phyloP scores from a whole-genome alignment of 2,113 vertebrate species.

The Donacobius atricapilla region DNA sequence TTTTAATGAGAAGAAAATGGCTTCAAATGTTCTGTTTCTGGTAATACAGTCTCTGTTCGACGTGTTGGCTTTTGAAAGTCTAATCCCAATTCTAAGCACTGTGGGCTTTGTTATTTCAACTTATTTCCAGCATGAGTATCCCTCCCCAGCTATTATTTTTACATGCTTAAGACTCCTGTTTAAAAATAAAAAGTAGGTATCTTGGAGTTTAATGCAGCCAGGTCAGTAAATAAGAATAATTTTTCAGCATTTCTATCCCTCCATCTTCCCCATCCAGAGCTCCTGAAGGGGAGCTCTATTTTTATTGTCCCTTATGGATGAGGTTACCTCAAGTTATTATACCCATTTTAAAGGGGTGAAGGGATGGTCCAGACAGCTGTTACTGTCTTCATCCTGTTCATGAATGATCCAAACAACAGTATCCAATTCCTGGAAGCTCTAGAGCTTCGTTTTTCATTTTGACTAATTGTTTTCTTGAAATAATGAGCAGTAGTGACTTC shows the following conservation, averaged over 20 bases:
- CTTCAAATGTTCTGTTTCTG: neutral
- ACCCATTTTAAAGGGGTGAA: neutral
- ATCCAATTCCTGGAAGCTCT: constrained; percentile 31
- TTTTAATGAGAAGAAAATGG: neutral
- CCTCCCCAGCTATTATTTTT: neutral
- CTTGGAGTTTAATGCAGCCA: neutral
- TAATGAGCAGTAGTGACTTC: neutral
- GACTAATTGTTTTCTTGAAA: constrained; percentile 22
- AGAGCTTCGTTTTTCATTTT: neutral
- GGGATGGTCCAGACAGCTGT: neutral
- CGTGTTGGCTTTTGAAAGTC: neutral
- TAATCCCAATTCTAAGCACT: neutral
- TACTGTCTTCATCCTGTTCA: neutral
- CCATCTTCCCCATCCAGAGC: neutral
- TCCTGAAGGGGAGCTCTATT: neutral
- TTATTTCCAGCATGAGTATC: neutral
- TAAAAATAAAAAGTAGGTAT: neutral
- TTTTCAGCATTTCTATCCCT: neutral
- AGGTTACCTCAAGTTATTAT: neutral
- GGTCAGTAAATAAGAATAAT: neutral
- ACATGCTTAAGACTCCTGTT: neutral
- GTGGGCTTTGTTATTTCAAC: neutral
- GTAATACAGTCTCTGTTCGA: neutral
- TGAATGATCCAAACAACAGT: neutral
- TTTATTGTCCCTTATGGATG: neutral